These are phyloP conservation scores for Steatornis caripensis DNA, from an alignment of 2,113 vertebrate species.

Conservation along the genomic window DNA sequence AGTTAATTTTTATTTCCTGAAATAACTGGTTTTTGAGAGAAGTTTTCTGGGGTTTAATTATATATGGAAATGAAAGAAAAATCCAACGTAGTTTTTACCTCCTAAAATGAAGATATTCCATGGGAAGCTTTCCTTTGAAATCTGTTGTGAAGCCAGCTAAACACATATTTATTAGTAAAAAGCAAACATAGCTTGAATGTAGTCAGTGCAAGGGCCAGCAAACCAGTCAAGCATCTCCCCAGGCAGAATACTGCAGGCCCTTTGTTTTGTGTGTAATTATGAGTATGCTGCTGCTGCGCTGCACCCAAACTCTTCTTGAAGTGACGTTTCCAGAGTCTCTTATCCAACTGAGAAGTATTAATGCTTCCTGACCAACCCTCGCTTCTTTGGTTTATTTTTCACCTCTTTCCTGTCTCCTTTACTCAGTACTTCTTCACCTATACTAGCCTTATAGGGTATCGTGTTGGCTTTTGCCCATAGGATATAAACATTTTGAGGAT, in stretches of 20 bases:
- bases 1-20: no score
- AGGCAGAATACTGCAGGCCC: background rate
- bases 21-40: no score
- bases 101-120: background rate
- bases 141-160: background rate
- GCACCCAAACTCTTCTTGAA: background rate
- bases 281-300: background rate
- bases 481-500: background rate
- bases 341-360: background rate
- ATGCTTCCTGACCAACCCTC: background rate
- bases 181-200: background rate
- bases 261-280: background rate
- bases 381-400: background rate
- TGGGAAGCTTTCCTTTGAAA: background rate
- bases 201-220: background rate
- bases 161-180: background rate
- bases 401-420: background rate
- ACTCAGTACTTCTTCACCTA: background rate
- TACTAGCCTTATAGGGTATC: background rate
- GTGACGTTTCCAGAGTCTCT: background rate
- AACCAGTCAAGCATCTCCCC: background rate
- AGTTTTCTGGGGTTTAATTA: background rate
- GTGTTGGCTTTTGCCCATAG: background rate
- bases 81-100: background rate
- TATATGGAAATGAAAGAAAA: background rate